Conservation (phyloP, 2,797 vertebrate genomes). For the Siniperca obscura region DNA sequence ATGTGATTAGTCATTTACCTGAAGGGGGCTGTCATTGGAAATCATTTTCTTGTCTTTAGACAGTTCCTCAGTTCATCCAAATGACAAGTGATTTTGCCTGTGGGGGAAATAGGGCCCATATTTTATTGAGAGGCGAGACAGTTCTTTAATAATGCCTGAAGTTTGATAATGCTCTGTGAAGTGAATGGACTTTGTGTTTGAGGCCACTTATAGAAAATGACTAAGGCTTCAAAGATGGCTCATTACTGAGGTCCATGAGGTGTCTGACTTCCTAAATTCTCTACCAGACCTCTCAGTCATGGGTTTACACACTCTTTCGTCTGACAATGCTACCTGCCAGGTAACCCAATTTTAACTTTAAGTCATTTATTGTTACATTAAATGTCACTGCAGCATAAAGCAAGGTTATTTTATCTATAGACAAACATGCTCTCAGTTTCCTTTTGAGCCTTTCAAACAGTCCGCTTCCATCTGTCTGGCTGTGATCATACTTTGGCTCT, state of each 20-base stretch:
- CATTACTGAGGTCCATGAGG: conserved; percentile 45
- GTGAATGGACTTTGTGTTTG: conserved; percentile 70
- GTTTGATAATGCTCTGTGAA: conserved; percentile 70
- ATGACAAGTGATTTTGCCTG: conserved; percentile 76
- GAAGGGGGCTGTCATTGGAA: conserved; percentile 81
- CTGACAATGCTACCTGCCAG: conserved; percentile 23
- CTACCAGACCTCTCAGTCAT: conserved; percentile 38
- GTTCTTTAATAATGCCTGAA: conserved; percentile 75
- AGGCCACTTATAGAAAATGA: conserved; percentile 69
- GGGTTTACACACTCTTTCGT: conserved; percentile 31
- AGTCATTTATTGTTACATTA: conserved; percentile 37
- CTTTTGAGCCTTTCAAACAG: conserved; percentile 27
- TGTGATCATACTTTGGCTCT: conserved; percentile 48
- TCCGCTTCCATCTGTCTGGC: conserved; percentile 51
- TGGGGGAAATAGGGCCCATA: conserved; percentile 64
- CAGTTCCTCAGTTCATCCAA: conserved; percentile 75
- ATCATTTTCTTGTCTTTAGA: conserved; percentile 82
- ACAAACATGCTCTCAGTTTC: conserved; percentile 31
- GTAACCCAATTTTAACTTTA: conserved; percentile 26
- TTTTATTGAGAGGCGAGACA: conserved; percentile 78
- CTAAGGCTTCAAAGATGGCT: conserved; percentile 57
- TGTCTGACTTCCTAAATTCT: conserved; percentile 48
- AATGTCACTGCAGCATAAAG: conserved; percentile 32
- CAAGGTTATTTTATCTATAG: conserved; percentile 35
- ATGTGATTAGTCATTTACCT: conserved; percentile 81